Percentiles rank a stretch among this genome's conserved stretches.
These are phyloP conservation scores for Tanypteryx hageni DNA, from an alignment of 2,888 invertebrate species.

Conservation along the genomic window DNA sequence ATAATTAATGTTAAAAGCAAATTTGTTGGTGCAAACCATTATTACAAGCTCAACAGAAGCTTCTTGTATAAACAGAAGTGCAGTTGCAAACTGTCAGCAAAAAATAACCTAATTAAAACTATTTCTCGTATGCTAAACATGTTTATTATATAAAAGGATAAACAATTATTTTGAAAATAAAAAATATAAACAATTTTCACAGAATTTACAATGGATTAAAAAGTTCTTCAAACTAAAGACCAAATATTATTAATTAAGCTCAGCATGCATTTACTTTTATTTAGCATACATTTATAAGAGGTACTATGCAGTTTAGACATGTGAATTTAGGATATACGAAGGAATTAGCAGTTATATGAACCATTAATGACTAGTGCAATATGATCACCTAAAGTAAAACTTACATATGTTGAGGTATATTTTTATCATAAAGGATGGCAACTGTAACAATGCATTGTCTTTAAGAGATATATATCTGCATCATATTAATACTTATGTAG, in stretches of 20 bases:
- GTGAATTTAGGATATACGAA: slow-evolving; percentile 1
- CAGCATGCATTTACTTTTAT: background rate
- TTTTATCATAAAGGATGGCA: background rate
- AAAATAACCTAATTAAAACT: background rate
- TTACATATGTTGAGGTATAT: background rate
- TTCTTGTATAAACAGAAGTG: background rate
- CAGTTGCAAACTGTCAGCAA: background rate
- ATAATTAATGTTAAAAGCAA: background rate
- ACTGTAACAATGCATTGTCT: background rate
- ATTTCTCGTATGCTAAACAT: no score
- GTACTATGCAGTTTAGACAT: background rate
- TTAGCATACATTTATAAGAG: background rate
- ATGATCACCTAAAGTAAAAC: slow-evolving; percentile 13
- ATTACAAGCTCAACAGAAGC: background rate
- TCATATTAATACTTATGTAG: background rate
- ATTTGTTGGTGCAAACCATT: background rate
- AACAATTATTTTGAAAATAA: background rate
- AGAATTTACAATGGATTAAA: background rate
- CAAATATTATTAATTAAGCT: no score
- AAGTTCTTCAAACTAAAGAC: background rate
- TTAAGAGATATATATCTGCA: background rate
- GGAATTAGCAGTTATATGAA: background rate
- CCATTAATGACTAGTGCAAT: slow-evolving; percentile 51
- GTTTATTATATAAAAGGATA: background rate
- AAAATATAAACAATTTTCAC: background rate